Evolutionary conservation across 2,888 invertebrate species (phyloP).

Genomic region (Apodemia duryi): DNA sequence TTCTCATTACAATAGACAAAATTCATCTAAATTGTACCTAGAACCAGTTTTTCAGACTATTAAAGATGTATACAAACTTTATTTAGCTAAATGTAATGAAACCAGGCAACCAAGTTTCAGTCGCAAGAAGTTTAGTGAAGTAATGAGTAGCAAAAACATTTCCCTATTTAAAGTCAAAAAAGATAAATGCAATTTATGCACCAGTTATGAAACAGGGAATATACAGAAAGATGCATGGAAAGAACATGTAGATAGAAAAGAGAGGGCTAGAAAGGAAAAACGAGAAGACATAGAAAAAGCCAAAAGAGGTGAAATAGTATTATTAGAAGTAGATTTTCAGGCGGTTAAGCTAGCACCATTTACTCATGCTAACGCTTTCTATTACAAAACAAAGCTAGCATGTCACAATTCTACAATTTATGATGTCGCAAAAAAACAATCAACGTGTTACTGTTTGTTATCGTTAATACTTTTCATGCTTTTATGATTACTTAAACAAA

Average conservation of each 20-base stretch:
- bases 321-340: constrained; percentile 26
- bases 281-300: constrained; percentile 21
- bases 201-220: constrained; percentile 20
- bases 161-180: constrained; percentile 23
- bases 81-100: background rate
- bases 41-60: constrained; percentile 18
- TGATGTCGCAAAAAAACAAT: constrained; percentile 25
- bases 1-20: constrained; percentile 24
- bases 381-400: constrained; percentile 31
- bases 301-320: constrained; percentile 19
- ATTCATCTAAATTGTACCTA: constrained; percentile 22
- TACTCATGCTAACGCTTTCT: constrained; percentile 27
- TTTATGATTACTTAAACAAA: too few relatives aligned
- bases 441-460: constrained; percentile 21
- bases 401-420: constrained; percentile 32
- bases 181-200: constrained; percentile 23
- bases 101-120: background rate
- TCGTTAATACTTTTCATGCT: too few relatives aligned
- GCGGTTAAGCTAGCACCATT: constrained; percentile 28
- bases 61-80: background rate
- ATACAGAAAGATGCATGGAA: constrained; percentile 16
- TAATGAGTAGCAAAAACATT: constrained; percentile 20
- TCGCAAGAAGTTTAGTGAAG: constrained; percentile 13
- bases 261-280: constrained; percentile 25
- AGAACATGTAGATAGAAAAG: constrained; percentile 21